Evolutionary conservation across 2,888 invertebrate genomes (phyloP), one percentile per base, ranked within the genome.

Genomic region (Andrena praecox): DNA sequence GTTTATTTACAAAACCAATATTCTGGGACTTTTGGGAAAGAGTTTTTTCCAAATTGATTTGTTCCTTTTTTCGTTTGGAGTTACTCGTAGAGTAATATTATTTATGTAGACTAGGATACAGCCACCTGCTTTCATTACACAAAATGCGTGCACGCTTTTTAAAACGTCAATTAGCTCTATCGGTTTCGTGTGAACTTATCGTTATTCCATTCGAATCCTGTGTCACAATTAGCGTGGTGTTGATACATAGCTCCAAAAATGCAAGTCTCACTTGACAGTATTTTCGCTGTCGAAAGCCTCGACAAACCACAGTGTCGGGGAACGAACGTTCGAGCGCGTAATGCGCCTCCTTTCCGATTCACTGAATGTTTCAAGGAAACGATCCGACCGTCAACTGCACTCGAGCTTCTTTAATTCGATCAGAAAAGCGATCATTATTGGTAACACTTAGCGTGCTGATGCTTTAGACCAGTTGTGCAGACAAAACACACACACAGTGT

Each of bases 361-460:
- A 16, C 7, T 50, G 33, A 75, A 60, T 60, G 31, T 68, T 68
- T 68, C 24, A 74, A 8, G 20, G 54, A 24, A 52, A 42, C 42
- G 42, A 42, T 12, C 60, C 52, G 31, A 12, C 27, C 7, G 50
- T 54, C 63, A 72, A 35, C 10, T 10, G 48, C 33, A 33, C 59
- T 27, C 33, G 10, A 33, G 1, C 33, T 50, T 60, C 74, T 75
- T 75, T 50, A 60, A 68, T 75, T 68, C 56, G 8, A 35, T 33
- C 60, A 33, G 27, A 50, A 60, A 16, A 27, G 12, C n/a, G 60
- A 60, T 33, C 74, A 69, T 68, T 68, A 75, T 75, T 75, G 68
- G 60, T 75, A 50, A 48, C 27, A 68, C 60, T 74, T 67, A 67
- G 29, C 16, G 35, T 59, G 8, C 10, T 20, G 16, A 29, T 54